Evolutionary conservation across 2,113 vertebrate species (phyloP).

Genomic region (Riparia riparia): DNA sequence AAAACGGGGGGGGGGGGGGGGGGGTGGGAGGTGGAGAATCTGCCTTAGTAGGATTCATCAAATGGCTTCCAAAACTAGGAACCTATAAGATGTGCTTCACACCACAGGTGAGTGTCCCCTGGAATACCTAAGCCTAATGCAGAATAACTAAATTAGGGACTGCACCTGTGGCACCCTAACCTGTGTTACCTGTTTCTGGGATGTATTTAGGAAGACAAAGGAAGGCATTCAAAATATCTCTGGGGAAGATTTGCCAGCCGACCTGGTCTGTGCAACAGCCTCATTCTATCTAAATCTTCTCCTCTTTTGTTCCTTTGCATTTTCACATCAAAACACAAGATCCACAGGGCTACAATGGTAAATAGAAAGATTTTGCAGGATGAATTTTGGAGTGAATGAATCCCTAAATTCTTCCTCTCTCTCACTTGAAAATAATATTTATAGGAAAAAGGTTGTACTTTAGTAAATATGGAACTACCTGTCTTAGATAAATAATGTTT

Average conservation of each 20-base stretch:
- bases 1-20: no score
- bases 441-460: neutral
- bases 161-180: neutral
- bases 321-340: neutral
- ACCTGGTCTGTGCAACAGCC: neutral
- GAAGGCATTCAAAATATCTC: neutral
- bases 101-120: neutral
- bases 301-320: neutral
- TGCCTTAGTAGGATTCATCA: neutral
- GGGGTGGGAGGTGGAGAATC: no score
- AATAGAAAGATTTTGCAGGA: neutral
- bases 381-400: neutral
- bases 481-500: neutral
- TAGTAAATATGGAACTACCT: neutral
- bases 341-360: fast-evolving
- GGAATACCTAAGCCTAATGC: neutral
- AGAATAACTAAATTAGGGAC: neutral
- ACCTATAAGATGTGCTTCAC: neutral
- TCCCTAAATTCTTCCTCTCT: neutral
- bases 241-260: neutral
- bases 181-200: neutral
- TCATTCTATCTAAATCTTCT: neutral
- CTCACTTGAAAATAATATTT: neutral
- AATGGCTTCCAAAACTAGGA: neutral
- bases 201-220: neutral